phyloP scores from a whole-genome alignment of 2,888 invertebrate genomes.

The Branchellion lobata region DNA sequence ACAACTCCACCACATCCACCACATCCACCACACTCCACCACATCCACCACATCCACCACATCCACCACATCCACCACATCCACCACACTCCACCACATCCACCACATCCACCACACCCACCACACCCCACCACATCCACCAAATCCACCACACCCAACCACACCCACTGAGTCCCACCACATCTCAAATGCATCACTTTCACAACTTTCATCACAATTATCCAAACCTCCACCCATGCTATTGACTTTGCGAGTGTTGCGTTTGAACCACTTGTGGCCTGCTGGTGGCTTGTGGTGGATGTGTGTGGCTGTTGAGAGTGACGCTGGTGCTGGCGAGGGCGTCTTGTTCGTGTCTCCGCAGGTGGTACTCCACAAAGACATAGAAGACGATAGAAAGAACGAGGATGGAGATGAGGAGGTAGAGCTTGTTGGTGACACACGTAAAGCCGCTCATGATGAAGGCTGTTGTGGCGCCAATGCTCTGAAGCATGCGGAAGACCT shows the following conservation, averaged over 20 bases:
- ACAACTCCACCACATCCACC: too few relatives aligned
- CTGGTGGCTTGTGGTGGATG: not conserved
- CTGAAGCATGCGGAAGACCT: conserved; percentile 61
- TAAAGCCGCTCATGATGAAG: conserved; percentile 55
- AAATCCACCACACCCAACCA: too few relatives aligned
- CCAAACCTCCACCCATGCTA: not conserved
- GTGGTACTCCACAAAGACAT: conserved; percentile 59
- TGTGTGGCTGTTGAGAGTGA: not conserved
- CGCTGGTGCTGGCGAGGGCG: not conserved
- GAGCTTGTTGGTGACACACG: conserved; percentile 50
- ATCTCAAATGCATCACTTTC: too few relatives aligned
- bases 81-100: too few relatives aligned
- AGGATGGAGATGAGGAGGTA: conserved; percentile 59
- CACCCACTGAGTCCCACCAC: too few relatives aligned
- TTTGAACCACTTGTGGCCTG: not conserved
- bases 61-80: too few relatives aligned
- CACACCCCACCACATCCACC: too few relatives aligned
- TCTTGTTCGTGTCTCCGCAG: conserved; percentile 55
- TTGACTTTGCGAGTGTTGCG: not conserved
- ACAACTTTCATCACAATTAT: too few relatives aligned
- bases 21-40: too few relatives aligned
- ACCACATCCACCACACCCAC: too few relatives aligned
- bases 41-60: too few relatives aligned
- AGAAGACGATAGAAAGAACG: conserved; percentile 59
- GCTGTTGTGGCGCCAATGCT: conserved; percentile 60